These are phyloP conservation scores for Nomada goodeniana DNA, from an alignment of 2,888 invertebrate genomes.

Conservation along the genomic window DNA sequence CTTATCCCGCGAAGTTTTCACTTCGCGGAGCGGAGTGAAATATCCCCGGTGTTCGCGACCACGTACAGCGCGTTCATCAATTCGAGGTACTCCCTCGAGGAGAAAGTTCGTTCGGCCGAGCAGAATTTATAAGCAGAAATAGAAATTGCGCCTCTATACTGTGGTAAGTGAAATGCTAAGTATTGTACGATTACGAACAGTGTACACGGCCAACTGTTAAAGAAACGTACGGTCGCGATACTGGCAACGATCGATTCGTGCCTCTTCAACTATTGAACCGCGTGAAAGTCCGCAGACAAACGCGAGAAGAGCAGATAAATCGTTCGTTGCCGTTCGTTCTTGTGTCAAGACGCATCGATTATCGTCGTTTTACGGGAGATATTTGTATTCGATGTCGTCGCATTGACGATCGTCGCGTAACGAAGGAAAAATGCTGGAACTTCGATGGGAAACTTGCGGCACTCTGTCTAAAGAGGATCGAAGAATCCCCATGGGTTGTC, in stretches of 20 bases:
- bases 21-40: conserved; percentile 28
- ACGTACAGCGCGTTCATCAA: conserved; percentile 55
- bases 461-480: neutral
- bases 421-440: neutral
- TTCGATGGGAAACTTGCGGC: neutral
- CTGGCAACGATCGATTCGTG: neutral
- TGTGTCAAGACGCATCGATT: neutral
- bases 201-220: conserved; percentile 47
- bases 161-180: conserved; percentile 61
- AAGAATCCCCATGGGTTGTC: neutral
- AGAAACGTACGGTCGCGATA: conserved; percentile 52
- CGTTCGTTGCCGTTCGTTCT: neutral
- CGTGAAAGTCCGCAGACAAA: conserved; percentile 24
- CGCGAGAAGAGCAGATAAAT: conserved; percentile 1
- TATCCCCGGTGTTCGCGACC: conserved; percentile 37
- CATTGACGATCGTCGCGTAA: neutral
- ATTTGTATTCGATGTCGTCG: conserved; percentile 1
- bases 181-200: conserved; percentile 47
- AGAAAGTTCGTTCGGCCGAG: conserved; percentile 54
- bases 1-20: conserved; percentile 29
- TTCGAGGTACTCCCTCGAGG: conserved; percentile 54
- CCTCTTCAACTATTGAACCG: neutral
- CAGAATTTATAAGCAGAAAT: conserved; percentile 61
- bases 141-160: conserved; percentile 48
- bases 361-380: neutral